These are phyloP conservation scores for Myripristis murdjan DNA, from an alignment of 2,797 vertebrate species.

Conservation along the genomic window DNA sequence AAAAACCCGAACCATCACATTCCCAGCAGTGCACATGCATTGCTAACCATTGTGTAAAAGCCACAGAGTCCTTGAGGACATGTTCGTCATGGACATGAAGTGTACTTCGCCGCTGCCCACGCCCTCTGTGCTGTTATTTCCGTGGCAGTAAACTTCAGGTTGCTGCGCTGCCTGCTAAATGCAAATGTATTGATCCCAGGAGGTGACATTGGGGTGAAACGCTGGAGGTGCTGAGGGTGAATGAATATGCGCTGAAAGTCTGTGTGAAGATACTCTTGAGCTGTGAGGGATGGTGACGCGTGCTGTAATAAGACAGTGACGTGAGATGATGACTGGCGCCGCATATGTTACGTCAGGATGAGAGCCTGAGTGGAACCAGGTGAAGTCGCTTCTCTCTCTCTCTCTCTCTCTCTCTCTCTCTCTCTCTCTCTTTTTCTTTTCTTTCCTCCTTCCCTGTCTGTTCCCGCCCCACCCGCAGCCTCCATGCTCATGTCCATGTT, in stretches of 20 bases:
- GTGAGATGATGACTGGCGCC: not conserved
- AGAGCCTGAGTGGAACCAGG: constrained; percentile 44
- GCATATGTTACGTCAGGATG: constrained; percentile 16
- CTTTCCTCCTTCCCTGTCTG: not conserved
- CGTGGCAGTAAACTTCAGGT: constrained; percentile 40
- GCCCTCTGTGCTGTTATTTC: constrained; percentile 24
- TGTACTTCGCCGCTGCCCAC: constrained; percentile 31
- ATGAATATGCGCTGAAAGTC: constrained; percentile 19
- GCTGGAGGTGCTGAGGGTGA: constrained; percentile 20
- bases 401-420: constrained; percentile 14
- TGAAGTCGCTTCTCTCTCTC: constrained; percentile 31
- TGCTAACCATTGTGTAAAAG: constrained; percentile 49
- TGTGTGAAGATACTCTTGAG: not conserved
- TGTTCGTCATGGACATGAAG: constrained; percentile 17
- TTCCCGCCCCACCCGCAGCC: not conserved
- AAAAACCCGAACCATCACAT: constrained; percentile 58
- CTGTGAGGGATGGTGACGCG: constrained; percentile 32
- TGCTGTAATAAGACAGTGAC: constrained; percentile 12
- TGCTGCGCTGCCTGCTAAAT: too few relatives aligned
- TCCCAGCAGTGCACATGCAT: constrained; percentile 36
- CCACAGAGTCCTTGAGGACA: constrained; percentile 53
- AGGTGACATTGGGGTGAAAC: constrained; percentile 26
- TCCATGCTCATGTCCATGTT: constrained; percentile 3
- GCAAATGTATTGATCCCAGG: constrained; percentile 37
- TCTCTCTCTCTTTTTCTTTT: not conserved